phyloP scores from a whole-genome alignment of 2,888 invertebrate genomes.

The Boloria selene region DNA sequence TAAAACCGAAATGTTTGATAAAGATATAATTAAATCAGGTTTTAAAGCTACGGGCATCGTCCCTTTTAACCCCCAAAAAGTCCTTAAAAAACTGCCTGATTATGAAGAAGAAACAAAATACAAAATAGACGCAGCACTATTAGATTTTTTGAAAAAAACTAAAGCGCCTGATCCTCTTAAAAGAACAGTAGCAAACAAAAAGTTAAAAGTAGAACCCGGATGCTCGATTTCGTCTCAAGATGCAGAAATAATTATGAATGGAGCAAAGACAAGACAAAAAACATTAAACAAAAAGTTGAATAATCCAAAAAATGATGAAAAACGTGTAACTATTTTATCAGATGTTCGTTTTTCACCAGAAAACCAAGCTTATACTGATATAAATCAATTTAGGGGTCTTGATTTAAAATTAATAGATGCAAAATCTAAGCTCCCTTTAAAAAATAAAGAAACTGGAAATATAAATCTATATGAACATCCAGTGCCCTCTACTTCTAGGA shows the following conservation, averaged over 20 bases:
- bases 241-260: conserved; percentile 17
- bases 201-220: conserved; percentile 17
- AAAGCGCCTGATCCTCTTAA: conserved; percentile 15
- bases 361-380: conserved; percentile 17
- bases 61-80: conserved; percentile 19
- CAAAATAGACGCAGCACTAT: conserved; percentile 12
- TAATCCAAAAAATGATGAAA: conserved; percentile 19
- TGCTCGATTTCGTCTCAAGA: conserved; percentile 20
- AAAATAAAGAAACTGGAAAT: conserved; percentile 16
- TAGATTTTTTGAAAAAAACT: conserved; percentile 18
- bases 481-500: conserved; percentile 17
- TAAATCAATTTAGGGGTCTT: conserved; percentile 10
- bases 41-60: conserved; percentile 23
- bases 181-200: conserved; percentile 14
- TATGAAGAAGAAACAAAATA: conserved; percentile 23
- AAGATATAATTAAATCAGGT: conserved; percentile 11
- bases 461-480: conserved; percentile 16
- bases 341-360: conserved; percentile 14
- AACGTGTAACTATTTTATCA: conserved; percentile 22
- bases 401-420: conserved; percentile 15
- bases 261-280: conserved; percentile 12
- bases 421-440: conserved; percentile 14
- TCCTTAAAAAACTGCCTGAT: conserved; percentile 21
- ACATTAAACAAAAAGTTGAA: conserved; percentile 17
- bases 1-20: conserved; percentile 11